Evolutionary conservation across 2,888 invertebrate genomes (phyloP).

Genomic region (Saturnia pavonia): DNA sequence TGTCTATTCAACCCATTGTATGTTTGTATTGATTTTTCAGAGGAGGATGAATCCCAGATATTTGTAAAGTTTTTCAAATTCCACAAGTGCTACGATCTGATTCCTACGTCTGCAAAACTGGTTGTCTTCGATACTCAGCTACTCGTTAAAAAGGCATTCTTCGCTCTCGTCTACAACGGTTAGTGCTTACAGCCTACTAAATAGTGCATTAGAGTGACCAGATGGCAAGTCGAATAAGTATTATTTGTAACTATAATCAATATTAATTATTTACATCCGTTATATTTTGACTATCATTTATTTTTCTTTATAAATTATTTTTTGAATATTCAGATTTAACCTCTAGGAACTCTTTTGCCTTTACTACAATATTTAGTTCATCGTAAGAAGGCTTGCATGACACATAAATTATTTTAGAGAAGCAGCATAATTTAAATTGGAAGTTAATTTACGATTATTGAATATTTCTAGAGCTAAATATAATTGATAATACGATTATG

Average conservation of each 20-base stretch:
- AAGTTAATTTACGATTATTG: too few species aligned
- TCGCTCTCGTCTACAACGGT: slow-evolving; percentile 99
- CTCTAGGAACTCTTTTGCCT: not conserved
- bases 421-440: too few species aligned
- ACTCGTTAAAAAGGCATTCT: slow-evolving; percentile 99
- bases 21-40: slow-evolving; percentile 79
- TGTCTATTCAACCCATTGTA: not conserved
- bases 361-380: too few species aligned
- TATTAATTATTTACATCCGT: not conserved
- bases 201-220: not conserved
- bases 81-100: slow-evolving; percentile 99
- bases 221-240: not conserved
- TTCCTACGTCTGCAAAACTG: slow-evolving; percentile 99
- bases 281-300: not conserved
- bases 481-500: too few species aligned
- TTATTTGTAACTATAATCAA: not conserved
- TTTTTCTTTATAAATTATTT: not conserved
- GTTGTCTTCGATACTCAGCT: slow-evolving; percentile 99
- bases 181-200: slow-evolving; percentile 46
- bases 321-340: not conserved
- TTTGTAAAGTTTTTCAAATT: slow-evolving; percentile 99
- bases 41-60: slow-evolving; percentile 98
- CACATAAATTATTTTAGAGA: too few species aligned
- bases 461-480: too few species aligned
- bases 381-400: too few species aligned